phyloP scores from a whole-genome alignment of 2,797 vertebrate species.

The Mustela erminea region DNA sequence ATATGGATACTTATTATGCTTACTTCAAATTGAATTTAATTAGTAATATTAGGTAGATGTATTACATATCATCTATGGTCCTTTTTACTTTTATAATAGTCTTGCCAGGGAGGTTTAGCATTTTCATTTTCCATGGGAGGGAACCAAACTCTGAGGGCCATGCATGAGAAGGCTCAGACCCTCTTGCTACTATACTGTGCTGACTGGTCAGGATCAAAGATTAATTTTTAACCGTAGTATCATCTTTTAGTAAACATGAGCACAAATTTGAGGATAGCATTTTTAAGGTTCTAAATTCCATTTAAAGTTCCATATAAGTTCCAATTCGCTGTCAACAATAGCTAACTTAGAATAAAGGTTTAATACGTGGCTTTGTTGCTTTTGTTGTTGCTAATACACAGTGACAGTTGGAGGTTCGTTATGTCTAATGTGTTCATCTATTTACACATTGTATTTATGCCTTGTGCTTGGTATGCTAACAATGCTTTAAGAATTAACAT shows the following conservation, averaged over 20 bases:
- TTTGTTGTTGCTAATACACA: background rate
- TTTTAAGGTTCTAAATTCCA: background rate
- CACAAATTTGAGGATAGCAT: background rate
- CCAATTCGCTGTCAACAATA: background rate
- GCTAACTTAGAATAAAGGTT: background rate
- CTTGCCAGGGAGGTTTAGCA: background rate
- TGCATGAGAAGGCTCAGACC: background rate
- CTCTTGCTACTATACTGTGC: background rate
- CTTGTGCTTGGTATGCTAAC: background rate
- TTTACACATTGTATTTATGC: background rate
- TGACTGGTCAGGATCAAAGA: background rate
- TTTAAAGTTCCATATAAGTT: background rate
- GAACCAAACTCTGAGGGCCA: background rate
- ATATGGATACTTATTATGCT: background rate
- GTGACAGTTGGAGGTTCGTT: background rate
- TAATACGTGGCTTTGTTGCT: background rate
- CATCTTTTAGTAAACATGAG: background rate
- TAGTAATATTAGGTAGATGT: background rate
- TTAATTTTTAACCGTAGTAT: background rate
- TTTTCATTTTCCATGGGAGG: background rate
- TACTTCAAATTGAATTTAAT: background rate
- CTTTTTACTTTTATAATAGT: background rate
- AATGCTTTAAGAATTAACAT: background rate
- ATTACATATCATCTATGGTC: background rate
- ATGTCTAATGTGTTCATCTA: background rate